A percentile compares a stretch with the other conserved stretches of the same genome.
phyloP scores from a whole-genome alignment of 2,888 invertebrate genomes.

The Ashinkailepas kermadecensis region DNA sequence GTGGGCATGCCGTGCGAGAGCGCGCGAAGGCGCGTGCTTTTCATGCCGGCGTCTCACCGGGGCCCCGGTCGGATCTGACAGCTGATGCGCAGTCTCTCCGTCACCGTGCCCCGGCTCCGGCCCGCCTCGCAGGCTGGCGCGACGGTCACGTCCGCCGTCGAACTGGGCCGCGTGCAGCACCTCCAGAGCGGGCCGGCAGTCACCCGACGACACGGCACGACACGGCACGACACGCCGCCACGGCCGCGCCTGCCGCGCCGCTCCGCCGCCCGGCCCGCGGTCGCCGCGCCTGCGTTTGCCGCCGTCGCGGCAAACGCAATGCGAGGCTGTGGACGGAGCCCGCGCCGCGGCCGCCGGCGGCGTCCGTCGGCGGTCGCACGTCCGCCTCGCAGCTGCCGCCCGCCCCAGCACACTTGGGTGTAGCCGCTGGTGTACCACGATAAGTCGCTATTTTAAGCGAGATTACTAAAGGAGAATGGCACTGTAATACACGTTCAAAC shows the following conservation, averaged over 20 bases:
- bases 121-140: background rate
- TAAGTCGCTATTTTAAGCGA: slow-evolving; percentile 14
- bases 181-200: too few relatives aligned
- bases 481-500: slow-evolving; percentile 20
- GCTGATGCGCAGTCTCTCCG: too few relatives aligned
- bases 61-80: too few relatives aligned
- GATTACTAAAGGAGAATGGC: slow-evolving; percentile 9
- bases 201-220: too few relatives aligned
- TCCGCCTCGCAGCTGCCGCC: too few relatives aligned
- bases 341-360: background rate
- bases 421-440: background rate
- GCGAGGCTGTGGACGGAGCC: background rate
- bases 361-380: background rate
- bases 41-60: background rate
- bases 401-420: background rate
- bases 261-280: too few relatives aligned
- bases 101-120: background rate
- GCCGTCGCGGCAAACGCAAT: background rate
- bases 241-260: too few relatives aligned
- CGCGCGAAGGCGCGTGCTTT: background rate
- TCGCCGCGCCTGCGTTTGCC: background rate
- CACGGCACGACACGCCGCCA: too few relatives aligned
- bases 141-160: too few relatives aligned
- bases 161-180: too few relatives aligned
- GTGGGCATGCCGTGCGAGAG: background rate